phyloP scores from a whole-genome alignment of 2,113 vertebrate genomes.

The Monopterus albus region DNA sequence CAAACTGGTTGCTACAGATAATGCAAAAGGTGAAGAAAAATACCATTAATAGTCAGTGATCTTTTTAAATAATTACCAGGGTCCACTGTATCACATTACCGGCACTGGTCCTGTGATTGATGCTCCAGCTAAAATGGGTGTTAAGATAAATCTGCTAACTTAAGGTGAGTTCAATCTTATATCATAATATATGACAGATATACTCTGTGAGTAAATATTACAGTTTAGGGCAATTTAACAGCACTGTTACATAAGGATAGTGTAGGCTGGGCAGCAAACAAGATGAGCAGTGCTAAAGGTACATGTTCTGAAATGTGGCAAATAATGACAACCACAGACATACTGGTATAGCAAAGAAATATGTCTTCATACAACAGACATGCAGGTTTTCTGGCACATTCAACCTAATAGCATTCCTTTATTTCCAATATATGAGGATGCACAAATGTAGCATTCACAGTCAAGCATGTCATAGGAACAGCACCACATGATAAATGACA shows the following conservation, averaged over 20 bases:
- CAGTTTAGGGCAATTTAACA: constrained; percentile 38
- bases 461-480: constrained; percentile 27
- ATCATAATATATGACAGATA: constrained; percentile 24
- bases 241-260: constrained; percentile 25
- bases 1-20: constrained; percentile 74
- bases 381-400: constrained; percentile 25
- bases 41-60: constrained; percentile 68
- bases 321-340: constrained; percentile 41
- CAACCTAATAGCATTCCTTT: constrained; percentile 29
- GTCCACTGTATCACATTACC: constrained; percentile 44
- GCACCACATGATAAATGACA: constrained; percentile 55
- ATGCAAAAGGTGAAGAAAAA: constrained; percentile 75
- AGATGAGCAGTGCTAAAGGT: constrained; percentile 18
- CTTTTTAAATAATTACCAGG: constrained; percentile 73
- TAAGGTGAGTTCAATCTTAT: constrained; percentile 41
- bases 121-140: constrained; percentile 29
- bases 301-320: constrained; percentile 28
- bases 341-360: constrained; percentile 20
- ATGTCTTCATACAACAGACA: constrained; percentile 44
- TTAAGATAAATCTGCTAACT: constrained; percentile 49
- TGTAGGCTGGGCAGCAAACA: constrained; percentile 38
- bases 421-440: constrained; percentile 18
- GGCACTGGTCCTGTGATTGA: constrained; percentile 47
- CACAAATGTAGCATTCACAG: constrained; percentile 53
- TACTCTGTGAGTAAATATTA: constrained; percentile 29